A percentile compares a stretch with the other conserved stretches of the same genome.
Conservation (phyloP, 1,140 invertebrate species). For the Schmidtea mediterranea region DNA sequence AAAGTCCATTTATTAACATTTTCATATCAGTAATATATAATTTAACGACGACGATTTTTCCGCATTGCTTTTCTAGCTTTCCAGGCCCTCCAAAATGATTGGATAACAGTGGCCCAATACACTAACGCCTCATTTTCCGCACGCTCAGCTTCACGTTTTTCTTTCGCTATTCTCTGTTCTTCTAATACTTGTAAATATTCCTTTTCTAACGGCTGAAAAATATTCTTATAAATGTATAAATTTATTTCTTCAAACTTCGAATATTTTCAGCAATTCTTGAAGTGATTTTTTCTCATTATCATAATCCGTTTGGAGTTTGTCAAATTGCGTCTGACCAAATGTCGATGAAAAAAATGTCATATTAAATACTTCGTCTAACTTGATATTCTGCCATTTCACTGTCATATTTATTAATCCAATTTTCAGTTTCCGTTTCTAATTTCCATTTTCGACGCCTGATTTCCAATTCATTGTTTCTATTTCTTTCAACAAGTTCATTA, state of each 20-base stretch:
- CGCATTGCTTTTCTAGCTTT: slow-evolving; percentile 25
- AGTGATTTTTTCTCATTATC: no score
- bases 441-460: slow-evolving; percentile 14
- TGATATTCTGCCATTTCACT: slow-evolving; percentile 23
- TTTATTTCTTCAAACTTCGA: no score
- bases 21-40: no score
- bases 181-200: slow-evolving; percentile 23
- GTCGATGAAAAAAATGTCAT: no score
- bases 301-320: no score
- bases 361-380: slow-evolving; percentile 10
- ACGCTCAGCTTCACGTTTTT: slow-evolving; percentile 19
- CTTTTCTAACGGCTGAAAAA: slow-evolving; percentile 4
- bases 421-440: slow-evolving; percentile 24
- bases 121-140: slow-evolving; percentile 17
- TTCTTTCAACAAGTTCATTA: no score
- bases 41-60: slow-evolving; percentile 9
- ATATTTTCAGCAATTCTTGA: no score
- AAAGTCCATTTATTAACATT: no score
- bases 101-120: slow-evolving; percentile 22
- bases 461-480: no score
- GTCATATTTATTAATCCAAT: slow-evolving; percentile 25
- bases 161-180: slow-evolving; percentile 16
- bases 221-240: no score
- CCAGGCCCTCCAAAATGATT: slow-evolving; percentile 26
- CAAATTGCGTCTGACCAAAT: no score